These are phyloP conservation scores for Malurus cyaneus DNA, from an alignment of 2,113 vertebrate species.

Conservation along the genomic window DNA sequence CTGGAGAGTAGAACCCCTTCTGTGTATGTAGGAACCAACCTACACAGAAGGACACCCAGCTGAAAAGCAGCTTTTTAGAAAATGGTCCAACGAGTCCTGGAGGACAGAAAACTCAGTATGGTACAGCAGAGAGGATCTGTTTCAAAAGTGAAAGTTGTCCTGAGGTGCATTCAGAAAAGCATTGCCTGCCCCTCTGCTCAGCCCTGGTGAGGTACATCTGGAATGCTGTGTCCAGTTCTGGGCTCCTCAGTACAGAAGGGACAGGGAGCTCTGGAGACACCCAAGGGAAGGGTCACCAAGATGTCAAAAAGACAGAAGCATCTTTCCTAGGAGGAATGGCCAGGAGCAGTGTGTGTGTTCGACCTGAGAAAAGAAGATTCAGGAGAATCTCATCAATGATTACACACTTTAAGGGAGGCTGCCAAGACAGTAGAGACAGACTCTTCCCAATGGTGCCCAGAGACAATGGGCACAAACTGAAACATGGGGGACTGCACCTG, in stretches of 20 bases:
- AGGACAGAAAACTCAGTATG: neutral
- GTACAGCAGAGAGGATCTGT: neutral
- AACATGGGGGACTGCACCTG: neutral
- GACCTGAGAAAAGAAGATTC: neutral
- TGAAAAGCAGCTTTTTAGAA: neutral
- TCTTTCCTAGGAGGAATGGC: neutral
- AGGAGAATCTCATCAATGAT: neutral
- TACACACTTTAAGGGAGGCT: neutral
- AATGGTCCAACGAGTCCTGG: fast-evolving
- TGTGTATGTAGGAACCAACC: fast-evolving
- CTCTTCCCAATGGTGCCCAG: neutral
- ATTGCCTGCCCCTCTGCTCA: neutral
- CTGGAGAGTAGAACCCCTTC: neutral
- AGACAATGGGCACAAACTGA: neutral
- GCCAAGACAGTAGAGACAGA: neutral
- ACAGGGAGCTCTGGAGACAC: neutral
- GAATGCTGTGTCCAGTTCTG: neutral
- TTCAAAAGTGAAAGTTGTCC: neutral
- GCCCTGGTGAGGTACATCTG: neutral
- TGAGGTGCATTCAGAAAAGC: neutral
- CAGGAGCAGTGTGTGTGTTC: neutral
- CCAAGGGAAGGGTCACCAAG: neutral
- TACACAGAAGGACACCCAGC: fast-evolving
- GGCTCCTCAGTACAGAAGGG: neutral
- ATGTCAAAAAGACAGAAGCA: neutral